Conservation (phyloP, 2,888 invertebrate genomes). For the Nomada goodeniana region DNA sequence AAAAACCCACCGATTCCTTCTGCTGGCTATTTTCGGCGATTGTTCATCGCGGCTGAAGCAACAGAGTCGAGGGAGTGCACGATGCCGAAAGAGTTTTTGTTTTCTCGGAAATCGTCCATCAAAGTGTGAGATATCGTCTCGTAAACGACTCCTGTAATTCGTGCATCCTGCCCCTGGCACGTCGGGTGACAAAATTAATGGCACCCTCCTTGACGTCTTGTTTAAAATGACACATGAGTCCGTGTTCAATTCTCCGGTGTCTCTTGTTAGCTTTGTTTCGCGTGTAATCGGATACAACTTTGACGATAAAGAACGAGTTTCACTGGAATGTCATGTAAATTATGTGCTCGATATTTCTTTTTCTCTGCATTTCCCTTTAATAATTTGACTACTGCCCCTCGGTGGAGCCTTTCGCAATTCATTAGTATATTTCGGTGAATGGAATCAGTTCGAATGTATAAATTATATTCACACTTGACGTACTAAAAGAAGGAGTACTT, state of each 20-base stretch:
- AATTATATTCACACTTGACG: background rate
- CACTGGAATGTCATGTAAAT: slow-evolving; percentile 8
- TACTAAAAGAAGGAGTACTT: no score
- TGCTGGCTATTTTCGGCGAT: slow-evolving; percentile 55
- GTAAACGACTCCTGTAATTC: slow-evolving; percentile 76
- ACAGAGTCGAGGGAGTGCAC: slow-evolving; percentile 14
- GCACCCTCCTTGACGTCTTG: slow-evolving; percentile 73
- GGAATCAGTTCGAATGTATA: background rate
- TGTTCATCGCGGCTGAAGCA: slow-evolving; percentile 24
- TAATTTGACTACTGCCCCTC: background rate
- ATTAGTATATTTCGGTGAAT: background rate
- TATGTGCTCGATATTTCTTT: background rate
- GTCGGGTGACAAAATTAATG: slow-evolving; percentile 79
- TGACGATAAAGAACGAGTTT: slow-evolving; percentile 31
- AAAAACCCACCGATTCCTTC: background rate
- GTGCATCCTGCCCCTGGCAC: slow-evolving; percentile 39
- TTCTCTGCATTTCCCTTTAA: background rate
- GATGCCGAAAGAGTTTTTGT: slow-evolving; percentile 58
- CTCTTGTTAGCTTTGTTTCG: slow-evolving; percentile 36
- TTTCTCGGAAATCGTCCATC: slow-evolving; percentile 80
- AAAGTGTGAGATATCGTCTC: slow-evolving; percentile 75
- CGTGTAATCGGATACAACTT: slow-evolving; percentile 67
- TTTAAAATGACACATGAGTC: slow-evolving; percentile 78
- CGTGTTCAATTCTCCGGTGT: slow-evolving; percentile 45
- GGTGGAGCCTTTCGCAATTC: background rate